phyloP scores from a whole-genome alignment of 2,888 invertebrate genomes.

The Zeuzera pyrina region DNA sequence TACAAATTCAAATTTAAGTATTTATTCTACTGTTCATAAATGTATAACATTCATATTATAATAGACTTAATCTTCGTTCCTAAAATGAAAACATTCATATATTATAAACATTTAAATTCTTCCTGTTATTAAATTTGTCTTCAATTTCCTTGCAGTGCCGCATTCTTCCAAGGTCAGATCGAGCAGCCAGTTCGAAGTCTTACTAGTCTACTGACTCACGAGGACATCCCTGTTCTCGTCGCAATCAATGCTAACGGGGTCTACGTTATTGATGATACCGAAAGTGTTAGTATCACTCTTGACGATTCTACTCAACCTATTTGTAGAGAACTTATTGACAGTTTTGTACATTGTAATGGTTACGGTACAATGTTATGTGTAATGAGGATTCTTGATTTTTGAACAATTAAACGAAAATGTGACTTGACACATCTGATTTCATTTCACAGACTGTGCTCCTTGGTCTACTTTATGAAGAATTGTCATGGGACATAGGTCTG shows the following conservation, averaged over 20 bases:
- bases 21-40: too few species aligned
- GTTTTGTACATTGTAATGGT: too few species aligned
- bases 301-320: too few species aligned
- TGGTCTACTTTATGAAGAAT: conserved; percentile 88
- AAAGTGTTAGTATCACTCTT: conserved; percentile 79
- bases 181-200: conserved; percentile 92
- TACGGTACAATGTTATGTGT: too few species aligned
- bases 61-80: too few species aligned
- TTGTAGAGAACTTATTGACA: too few species aligned
- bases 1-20: too few species aligned
- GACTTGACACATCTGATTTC: neutral
- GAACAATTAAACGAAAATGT: neutral
- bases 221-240: conserved; percentile 89
- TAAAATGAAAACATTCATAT: too few species aligned
- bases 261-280: conserved; percentile 87
- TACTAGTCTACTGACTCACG: conserved; percentile 87
- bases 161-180: conserved; percentile 95
- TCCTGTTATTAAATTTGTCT: too few species aligned
- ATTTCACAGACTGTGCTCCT: conserved; percentile 81
- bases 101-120: too few species aligned
- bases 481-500: conserved; percentile 94
- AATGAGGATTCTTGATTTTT: too few species aligned
- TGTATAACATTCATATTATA: too few species aligned
- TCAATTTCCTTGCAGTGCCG: conserved; percentile 77
- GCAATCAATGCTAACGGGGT: conserved; percentile 91